Conservation (phyloP, 2,797 vertebrate genomes). For the Pterois miles region DNA sequence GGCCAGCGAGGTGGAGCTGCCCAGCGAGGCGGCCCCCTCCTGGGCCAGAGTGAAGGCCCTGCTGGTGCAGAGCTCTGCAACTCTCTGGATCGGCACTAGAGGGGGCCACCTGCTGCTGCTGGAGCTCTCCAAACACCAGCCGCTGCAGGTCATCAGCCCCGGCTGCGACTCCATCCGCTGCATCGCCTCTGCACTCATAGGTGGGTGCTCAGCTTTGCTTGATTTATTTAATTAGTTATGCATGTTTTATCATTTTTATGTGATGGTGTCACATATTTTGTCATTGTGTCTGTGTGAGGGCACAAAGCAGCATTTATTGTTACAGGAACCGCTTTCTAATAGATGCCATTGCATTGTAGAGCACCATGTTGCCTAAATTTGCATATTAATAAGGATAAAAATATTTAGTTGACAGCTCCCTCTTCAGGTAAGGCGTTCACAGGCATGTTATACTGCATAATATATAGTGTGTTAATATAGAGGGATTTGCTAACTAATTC, state of each 20-base stretch:
- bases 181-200: slow-evolving; percentile 85
- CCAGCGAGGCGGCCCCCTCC: slow-evolving; percentile 66
- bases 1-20: slow-evolving; percentile 52
- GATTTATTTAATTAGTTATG: background rate
- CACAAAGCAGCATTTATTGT: background rate
- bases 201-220: slow-evolving; percentile 61
- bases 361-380: background rate
- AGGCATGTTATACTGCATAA: background rate
- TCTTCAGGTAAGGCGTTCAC: background rate
- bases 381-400: background rate
- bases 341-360: background rate
- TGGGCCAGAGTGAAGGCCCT: slow-evolving; percentile 90
- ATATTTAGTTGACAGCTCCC: background rate
- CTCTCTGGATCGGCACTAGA: slow-evolving; percentile 94
- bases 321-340: background rate
- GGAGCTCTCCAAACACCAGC: slow-evolving; percentile 87
- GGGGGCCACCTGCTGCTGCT: slow-evolving; percentile 92
- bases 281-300: background rate
- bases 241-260: background rate
- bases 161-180: slow-evolving; percentile 87
- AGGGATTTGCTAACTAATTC: background rate
- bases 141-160: slow-evolving; percentile 84
- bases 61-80: slow-evolving; percentile 88
- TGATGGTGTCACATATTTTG: too few species aligned
- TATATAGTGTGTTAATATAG: background rate